Evolutionary conservation across 2,888 invertebrate genomes (phyloP), one percentile per base, ranked within the genome.

Genomic region (Resseliella maxima): DNA sequence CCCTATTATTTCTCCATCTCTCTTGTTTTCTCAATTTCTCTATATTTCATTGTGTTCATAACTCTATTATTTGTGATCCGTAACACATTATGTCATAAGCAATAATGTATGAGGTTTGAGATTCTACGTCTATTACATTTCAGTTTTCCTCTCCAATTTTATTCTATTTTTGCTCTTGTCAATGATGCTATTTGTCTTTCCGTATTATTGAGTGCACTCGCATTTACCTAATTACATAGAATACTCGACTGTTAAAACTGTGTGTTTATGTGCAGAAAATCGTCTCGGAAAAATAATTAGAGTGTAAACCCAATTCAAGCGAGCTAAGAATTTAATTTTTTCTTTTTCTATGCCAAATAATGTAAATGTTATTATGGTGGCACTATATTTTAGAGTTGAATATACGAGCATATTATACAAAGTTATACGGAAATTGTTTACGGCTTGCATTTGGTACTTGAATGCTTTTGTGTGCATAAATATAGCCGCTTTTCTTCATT

Each of bases 211-310:
- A 72, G 21, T 72, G 72, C 72, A 72, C 72, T 31, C 27, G 31
- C 31, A 72, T 72, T 72, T 72, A 72, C 35, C 72, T 72, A 72
- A 72, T 72, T 72, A 72, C 31, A 72, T 72, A 31, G 72, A 72
- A 72, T 15, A 72, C 31, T 72, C 72, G 31, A 59, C 31, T 72
- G 72, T 6, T 72, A 72, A 72, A 72, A n/a, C n/a, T n/a, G n/a
- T n/a, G n/a, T n/a, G n/a, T n/a, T n/a, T n/a, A n/a, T 31, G 72
- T 72, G 72, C 72, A 15, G 72, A 72, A 72, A 72, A 72, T 21
- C 12, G 12, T 72, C 72, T 86, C 27, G 85, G n/a, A n/a, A 83
- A 86, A 86, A 83, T 86, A 86, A 86, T 86, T 86, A 86, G 86
- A 86, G 86, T 86, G 86, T 86, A 86, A 86, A 86, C 59, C 50